Evolutionary conservation across 2,113 vertebrate genomes (phyloP).

Genomic region (Takifugu bimaculatus): DNA sequence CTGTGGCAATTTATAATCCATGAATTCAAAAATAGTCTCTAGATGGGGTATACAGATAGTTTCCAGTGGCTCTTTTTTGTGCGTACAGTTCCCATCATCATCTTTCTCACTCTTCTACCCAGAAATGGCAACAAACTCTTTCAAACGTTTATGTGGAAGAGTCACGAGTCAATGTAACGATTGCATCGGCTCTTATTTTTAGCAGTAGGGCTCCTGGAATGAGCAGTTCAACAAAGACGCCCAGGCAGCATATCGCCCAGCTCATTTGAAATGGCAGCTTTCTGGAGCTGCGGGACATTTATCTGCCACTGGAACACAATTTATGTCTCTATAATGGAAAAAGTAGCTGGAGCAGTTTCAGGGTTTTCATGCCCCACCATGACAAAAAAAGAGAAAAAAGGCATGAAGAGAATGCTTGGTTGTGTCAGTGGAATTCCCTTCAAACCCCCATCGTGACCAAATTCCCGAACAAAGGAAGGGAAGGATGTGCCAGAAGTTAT

Average conservation of each 20-base stretch:
- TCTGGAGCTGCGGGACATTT: neutral
- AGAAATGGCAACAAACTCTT: neutral
- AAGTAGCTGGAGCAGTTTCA: neutral
- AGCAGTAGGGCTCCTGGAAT: neutral
- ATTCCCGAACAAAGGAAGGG: conserved; percentile 6
- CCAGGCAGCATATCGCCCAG: neutral
- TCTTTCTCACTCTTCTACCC: neutral
- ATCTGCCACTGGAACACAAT: neutral
- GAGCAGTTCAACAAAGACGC: neutral
- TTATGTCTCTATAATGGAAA: neutral
- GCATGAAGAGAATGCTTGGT: neutral
- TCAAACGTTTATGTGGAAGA: neutral
- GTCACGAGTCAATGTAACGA: neutral
- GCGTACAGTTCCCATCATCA: neutral
- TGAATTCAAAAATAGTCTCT: neutral
- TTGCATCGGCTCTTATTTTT: neutral
- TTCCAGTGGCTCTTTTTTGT: neutral
- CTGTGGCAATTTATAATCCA: neutral
- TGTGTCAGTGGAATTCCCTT: conserved; percentile 7
- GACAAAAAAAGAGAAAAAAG: neutral
- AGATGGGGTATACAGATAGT: neutral
- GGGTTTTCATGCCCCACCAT: neutral
- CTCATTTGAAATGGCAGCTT: neutral
- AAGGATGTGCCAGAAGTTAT: conserved; percentile 27
- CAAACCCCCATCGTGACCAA: neutral